Percentiles rank a stretch among this genome's conserved stretches.
Evolutionary conservation across 2,797 vertebrate genomes (phyloP).

Genomic region (Apogon talboti): DNA sequence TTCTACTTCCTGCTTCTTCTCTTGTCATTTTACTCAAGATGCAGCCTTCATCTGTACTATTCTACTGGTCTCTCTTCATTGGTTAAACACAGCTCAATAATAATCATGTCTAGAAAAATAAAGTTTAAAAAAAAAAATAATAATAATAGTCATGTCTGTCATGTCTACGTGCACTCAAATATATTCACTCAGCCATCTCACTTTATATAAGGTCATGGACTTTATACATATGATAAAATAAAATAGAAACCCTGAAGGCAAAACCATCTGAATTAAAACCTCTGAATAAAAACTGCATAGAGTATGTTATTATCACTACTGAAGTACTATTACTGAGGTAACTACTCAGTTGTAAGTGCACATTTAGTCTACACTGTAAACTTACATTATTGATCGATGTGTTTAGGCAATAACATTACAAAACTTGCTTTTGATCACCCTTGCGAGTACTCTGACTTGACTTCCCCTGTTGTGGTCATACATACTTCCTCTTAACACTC

Average conservation of each 20-base stretch:
- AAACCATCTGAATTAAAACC: neutral
- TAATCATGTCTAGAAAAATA: neutral
- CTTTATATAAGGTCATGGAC: neutral
- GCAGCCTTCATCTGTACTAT: neutral
- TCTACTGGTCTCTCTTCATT: neutral
- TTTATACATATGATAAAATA: neutral
- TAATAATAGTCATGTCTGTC: neutral
- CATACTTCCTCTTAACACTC: conserved; percentile 47
- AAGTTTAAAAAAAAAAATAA: no score
- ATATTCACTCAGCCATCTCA: neutral
- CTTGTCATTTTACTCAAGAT: neutral
- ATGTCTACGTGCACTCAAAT: neutral
- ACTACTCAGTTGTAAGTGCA: neutral
- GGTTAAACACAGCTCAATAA: neutral
- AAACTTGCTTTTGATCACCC: conserved; percentile 2
- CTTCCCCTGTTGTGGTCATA: conserved; percentile 64
- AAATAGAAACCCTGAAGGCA: neutral
- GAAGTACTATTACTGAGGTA: no score
- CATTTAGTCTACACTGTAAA: neutral
- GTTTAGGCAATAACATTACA: neutral
- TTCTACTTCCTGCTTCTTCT: neutral
- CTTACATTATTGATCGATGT: conserved; percentile 4
- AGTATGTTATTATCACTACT: neutral
- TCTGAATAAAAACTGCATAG: neutral
- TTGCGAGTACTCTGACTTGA: conserved; percentile 31